These are phyloP conservation scores for Brachypodius melanocephalos DNA, from an alignment of 2,113 vertebrate genomes.

Conservation along the genomic window DNA sequence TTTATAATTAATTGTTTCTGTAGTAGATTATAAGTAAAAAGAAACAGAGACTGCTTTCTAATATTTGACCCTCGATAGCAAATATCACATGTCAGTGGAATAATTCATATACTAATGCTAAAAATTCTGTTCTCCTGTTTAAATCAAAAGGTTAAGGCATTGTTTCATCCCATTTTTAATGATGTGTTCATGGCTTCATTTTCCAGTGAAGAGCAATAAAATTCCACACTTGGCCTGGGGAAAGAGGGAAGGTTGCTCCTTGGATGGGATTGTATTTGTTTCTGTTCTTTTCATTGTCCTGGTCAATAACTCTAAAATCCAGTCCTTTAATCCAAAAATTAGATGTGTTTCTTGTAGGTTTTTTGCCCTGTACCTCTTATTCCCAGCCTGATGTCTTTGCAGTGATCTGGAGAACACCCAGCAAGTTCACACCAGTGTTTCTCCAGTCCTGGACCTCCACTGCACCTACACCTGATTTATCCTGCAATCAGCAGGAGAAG, in stretches of 20 bases:
- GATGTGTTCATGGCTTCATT: background rate
- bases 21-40: background rate
- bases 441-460: background rate
- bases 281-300: background rate
- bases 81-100: background rate
- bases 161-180: background rate
- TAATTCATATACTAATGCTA: background rate
- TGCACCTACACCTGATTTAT: background rate
- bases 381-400: background rate
- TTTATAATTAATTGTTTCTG: background rate
- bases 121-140: background rate
- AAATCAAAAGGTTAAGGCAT: background rate
- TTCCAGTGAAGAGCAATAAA: background rate
- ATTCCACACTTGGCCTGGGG: background rate
- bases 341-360: background rate
- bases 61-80: rapidly evolving
- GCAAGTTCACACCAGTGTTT: background rate
- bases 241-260: background rate
- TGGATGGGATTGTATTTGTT: background rate
- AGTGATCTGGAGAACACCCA: background rate
- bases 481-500: background rate
- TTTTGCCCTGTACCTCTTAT: background rate
- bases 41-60: background rate
- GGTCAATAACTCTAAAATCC: background rate
- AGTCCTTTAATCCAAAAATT: background rate